Conservation (phyloP, 2,113 vertebrate species). For the Pteropus alecto region DNA sequence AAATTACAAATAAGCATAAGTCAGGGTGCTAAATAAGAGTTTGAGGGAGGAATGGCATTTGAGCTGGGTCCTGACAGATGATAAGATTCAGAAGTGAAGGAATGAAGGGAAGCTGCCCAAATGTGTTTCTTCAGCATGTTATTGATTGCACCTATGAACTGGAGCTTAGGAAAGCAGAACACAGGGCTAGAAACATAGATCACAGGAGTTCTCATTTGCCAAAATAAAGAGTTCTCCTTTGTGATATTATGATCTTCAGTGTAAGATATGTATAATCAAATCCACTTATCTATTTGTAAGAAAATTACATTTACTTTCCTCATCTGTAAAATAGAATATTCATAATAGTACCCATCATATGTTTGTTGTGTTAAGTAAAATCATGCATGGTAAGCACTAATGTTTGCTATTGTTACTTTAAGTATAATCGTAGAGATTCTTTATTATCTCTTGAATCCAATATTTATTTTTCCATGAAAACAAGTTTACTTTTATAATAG, state of each 20-base stretch:
- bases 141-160: neutral
- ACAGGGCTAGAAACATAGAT: neutral
- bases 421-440: neutral
- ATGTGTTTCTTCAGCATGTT: neutral
- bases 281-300: neutral
- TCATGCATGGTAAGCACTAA: neutral
- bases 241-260: neutral
- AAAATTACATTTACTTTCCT: neutral
- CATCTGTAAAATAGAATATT: neutral
- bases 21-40: neutral
- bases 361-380: slow-evolving; percentile 10
- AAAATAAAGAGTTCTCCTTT: neutral
- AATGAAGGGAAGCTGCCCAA: neutral
- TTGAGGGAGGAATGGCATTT: neutral
- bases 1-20: neutral
- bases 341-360: neutral
- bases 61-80: neutral
- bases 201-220: neutral
- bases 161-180: neutral
- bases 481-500: neutral
- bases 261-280: neutral
- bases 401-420: neutral
- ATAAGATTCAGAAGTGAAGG: neutral
- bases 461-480: slow-evolving; percentile 25
- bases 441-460: neutral